Conservation (phyloP, 2,888 invertebrate species). For the Yponomeuta plumbellus region DNA sequence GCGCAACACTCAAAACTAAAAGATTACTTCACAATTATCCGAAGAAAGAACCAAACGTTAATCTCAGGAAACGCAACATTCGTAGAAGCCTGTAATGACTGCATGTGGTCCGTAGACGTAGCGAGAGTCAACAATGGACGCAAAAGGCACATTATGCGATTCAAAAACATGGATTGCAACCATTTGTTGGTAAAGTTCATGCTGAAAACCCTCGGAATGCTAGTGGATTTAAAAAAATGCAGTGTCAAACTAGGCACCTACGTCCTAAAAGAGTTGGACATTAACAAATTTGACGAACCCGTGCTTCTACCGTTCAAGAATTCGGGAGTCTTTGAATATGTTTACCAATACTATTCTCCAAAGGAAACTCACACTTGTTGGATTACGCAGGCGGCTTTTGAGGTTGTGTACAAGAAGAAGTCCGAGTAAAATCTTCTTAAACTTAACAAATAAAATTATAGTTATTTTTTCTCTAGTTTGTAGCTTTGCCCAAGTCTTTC, state of each 20-base stretch:
- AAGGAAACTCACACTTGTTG: background rate
- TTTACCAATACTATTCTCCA: background rate
- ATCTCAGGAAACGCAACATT: background rate
- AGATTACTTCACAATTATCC: background rate
- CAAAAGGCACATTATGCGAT: background rate
- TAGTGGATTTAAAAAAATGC: background rate
- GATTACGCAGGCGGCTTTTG: background rate
- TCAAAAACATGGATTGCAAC: background rate
- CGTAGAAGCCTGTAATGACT: background rate
- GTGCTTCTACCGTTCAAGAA: no score
- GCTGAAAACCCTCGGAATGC: background rate
- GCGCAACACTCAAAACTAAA: background rate
- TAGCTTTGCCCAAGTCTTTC: no score
- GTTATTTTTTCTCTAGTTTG: no score
- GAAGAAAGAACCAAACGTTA: background rate
- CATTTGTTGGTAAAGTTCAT: background rate
- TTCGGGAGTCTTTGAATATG: background rate
- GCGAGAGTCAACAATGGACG: background rate
- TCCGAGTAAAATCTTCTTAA: no score
- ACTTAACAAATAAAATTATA: no score
- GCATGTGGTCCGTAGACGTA: background rate
- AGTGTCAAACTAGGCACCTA: background rate
- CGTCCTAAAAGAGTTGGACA: no score
- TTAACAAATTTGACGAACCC: no score
- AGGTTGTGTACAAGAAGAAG: background rate